Conservation (phyloP, 2,113 vertebrate genomes). For the Eublepharis macularius region DNA sequence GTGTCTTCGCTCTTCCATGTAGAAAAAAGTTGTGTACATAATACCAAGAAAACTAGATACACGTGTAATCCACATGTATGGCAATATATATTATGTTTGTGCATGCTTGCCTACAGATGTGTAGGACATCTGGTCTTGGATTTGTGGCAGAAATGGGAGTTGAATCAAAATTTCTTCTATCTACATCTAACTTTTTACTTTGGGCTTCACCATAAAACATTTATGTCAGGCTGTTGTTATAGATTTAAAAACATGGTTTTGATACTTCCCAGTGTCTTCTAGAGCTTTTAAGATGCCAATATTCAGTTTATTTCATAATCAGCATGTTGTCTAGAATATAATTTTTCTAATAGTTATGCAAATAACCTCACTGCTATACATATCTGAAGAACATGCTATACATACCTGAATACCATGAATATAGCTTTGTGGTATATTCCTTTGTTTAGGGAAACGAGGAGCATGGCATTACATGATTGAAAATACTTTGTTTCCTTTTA, state of each 20-base stretch:
- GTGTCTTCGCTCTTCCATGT: background rate
- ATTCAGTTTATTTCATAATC: background rate
- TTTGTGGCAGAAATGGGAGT: background rate
- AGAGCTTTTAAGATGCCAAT: background rate
- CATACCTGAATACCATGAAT: background rate
- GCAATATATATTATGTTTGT: background rate
- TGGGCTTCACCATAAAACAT: background rate
- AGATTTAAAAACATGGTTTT: background rate
- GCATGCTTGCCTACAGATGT: background rate
- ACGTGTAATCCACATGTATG: background rate
- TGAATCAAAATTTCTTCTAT: background rate
- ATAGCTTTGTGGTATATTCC: background rate
- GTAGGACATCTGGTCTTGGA: no score
- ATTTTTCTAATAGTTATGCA: background rate
- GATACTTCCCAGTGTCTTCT: background rate
- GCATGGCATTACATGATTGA: background rate
- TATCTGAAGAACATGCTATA: background rate
- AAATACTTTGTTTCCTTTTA: slow-evolving; percentile 1
- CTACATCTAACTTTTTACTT: background rate
- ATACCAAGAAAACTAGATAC: background rate
- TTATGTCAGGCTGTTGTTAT: background rate
- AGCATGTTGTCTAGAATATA: background rate
- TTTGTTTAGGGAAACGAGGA: background rate
- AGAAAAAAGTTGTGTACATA: background rate
- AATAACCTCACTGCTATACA: background rate